phyloP scores from a whole-genome alignment of 2,113 vertebrate genomes.

The Himantopus leucocephalus region DNA sequence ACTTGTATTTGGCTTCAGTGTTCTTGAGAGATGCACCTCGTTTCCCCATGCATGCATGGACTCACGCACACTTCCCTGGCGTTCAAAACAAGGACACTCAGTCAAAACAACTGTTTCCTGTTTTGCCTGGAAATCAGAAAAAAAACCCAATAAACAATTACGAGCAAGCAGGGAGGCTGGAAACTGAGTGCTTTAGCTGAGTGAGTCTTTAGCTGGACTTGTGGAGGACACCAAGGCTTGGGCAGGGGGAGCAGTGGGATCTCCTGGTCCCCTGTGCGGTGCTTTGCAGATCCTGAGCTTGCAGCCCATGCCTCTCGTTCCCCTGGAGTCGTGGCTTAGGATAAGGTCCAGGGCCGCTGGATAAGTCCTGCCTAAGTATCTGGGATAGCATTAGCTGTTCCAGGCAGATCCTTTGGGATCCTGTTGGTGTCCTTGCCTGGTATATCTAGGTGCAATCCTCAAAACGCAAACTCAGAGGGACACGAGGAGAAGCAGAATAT shows the following conservation, averaged over 20 bases:
- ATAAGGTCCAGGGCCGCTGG: neutral
- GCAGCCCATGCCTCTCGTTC: neutral
- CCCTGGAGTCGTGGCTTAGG: too few relatives aligned
- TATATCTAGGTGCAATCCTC: neutral
- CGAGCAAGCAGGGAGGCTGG: neutral
- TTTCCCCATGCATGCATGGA: rapidly evolving
- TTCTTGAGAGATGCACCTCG: neutral
- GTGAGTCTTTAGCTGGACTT: neutral
- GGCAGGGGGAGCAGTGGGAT: neutral
- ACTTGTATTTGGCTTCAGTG: neutral
- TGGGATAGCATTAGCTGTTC: neutral
- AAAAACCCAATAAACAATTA: neutral
- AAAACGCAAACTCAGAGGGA: neutral
- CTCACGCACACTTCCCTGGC: neutral
- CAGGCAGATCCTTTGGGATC: neutral
- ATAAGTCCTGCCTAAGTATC: neutral
- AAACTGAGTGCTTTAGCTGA: neutral
- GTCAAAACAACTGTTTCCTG: neutral
- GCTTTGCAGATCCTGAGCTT: neutral
- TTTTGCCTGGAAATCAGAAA: neutral
- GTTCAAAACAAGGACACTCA: neutral
- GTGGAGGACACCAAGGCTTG: neutral
- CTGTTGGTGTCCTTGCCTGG: neutral
- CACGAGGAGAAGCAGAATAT: neutral
- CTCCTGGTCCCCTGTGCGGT: neutral